Base-by-base conservation (phyloP, 2,113 vertebrate species). In the Mellivora capensis region DNA sequence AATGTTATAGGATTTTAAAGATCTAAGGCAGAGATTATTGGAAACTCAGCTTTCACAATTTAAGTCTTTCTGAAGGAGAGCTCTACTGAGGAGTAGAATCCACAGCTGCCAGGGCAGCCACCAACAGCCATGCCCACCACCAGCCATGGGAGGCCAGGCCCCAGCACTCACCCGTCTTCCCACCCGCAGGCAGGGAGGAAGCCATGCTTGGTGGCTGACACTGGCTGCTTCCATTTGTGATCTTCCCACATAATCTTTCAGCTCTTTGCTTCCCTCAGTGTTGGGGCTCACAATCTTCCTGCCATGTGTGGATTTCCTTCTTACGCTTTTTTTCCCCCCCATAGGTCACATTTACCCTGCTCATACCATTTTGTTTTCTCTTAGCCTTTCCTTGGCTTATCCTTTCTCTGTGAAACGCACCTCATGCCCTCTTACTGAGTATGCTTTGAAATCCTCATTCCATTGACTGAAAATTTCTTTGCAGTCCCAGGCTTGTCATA, bases 1-100 rank as follows among this genome's bases (percentile, higher is more conserved):
- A 37, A 17, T 92, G 94, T 74, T 44, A 74, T 3, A 27, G 39
- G 88, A 85, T 88, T 94, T 97, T 64, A 18, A 85, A 95, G 90
- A 81, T 89, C 27, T 7, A 67, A 96, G 82, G 64, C 11, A 18
- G 80, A 76, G 39, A 61, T 44, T 12, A 20, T 18, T 72, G 62
- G 86, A 97, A 31, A 76, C 74, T 89, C 14, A 74, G 59, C 27
- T 83, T 89, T 81, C n/a, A 47, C n/a, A 7, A 0, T 54, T 12
- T 59, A 77, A 92, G 76, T 3, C 71, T 82, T 79, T 76, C 15
- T 15, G 4, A 23, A 44, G 67, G 39, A 18, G 49, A 44, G 39
- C 54, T 37, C 0, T 44, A 11, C 62, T 71, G 54, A 4, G 64
- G 11, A 79, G 23, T 18, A 39, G 57, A 52, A 2, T 49, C 39